A percentile compares a stretch with the other conserved stretches of the same genome.
Conservation (phyloP, 2,113 vertebrate genomes). For the Antechinus flavipes region DNA sequence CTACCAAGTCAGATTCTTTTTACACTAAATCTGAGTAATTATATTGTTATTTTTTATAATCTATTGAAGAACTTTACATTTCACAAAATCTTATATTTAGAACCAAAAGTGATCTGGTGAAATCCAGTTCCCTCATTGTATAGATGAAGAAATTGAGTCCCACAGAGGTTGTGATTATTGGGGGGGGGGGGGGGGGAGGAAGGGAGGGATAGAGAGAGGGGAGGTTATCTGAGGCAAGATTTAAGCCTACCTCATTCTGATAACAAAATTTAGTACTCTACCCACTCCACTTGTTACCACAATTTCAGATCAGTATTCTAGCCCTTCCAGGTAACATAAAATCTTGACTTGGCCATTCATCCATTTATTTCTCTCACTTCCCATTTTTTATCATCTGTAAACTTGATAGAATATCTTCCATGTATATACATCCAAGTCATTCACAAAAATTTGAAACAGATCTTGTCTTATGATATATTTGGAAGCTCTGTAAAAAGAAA, state of each 20-base stretch:
- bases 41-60: not conserved
- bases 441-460: constrained; percentile 17
- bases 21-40: not conserved
- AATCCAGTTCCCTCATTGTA: not conserved
- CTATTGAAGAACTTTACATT: not conserved
- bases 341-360: not conserved
- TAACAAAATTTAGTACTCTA: not conserved
- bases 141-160: not conserved
- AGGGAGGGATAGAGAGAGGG: not conserved
- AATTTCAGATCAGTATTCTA: not conserved
- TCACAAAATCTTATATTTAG: not conserved
- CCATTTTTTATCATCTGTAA: constrained; percentile 6
- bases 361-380: not conserved
- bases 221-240: not conserved
- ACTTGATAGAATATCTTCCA: not conserved
- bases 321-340: not conserved
- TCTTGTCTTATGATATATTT: constrained; percentile 1
- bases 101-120: not conserved
- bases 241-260: not conserved
- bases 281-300: not conserved
- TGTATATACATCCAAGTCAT: constrained; percentile 8
- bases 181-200: not conserved
- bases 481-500: constrained; percentile 12
- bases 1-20: not conserved
- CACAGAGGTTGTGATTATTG: not conserved